Evolutionary conservation across 37 sponge, comb jelly and placozoan species (phyloP).

Genomic region (Chondrosia reniformis): DNA sequence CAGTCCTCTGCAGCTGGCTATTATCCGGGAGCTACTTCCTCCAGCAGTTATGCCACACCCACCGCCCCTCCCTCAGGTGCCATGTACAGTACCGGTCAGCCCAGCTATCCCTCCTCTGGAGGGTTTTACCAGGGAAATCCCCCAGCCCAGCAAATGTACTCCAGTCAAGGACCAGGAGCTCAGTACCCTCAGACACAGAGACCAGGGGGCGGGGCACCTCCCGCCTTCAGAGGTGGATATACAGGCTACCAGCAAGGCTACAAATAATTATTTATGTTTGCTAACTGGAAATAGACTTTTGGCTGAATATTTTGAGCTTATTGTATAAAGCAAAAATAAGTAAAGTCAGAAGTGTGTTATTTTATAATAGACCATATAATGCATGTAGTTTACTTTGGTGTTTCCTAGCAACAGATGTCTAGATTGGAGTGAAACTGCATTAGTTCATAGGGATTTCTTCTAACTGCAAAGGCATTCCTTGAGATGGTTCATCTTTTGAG

Average conservation of each 20-base stretch:
- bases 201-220: neutral
- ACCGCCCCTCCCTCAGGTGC: neutral
- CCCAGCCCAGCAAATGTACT: neutral
- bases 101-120: neutral
- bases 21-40: neutral
- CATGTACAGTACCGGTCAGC: neutral
- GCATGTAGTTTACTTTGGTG: no score
- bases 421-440: no score
- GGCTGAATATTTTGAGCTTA: no score
- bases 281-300: neutral
- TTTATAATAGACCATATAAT: no score
- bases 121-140: neutral
- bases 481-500: no score
- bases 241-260: neutral
- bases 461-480: no score
- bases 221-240: neutral
- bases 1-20: neutral
- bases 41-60: neutral
- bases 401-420: no score
- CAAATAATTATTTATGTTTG: neutral
- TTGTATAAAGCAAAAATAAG: no score
- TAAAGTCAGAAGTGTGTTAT: no score
- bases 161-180: slow-evolving; percentile 3
- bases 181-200: neutral
- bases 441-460: no score